Conservation (phyloP, 2,888 invertebrate species). For the Pimpla rufipes region DNA sequence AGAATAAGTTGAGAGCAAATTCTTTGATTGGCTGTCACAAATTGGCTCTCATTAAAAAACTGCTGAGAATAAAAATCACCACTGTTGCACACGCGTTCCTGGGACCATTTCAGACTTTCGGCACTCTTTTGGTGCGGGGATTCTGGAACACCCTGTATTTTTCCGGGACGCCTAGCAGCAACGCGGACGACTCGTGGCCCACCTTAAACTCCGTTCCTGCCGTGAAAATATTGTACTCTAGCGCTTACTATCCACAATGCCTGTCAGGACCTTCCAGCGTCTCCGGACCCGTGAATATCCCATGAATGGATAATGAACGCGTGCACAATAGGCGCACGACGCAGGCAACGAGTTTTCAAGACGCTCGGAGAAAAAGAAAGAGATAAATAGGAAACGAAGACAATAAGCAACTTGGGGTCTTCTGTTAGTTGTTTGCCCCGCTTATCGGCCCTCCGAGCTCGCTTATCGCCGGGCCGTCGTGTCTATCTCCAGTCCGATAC, state of each 20-base stretch:
- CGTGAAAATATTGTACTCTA: conserved; percentile 48
- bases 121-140: too few species aligned
- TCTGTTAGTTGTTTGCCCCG: not conserved
- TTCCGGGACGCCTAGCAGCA: too few species aligned
- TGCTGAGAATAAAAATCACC: too few species aligned
- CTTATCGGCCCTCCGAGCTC: not conserved
- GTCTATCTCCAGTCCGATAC: conserved; percentile 2
- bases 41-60: too few species aligned
- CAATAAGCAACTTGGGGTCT: not conserved
- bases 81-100: too few species aligned
- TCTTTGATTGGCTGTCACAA: too few species aligned
- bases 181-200: not conserved
- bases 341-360: conserved; percentile 33
- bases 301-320: conserved; percentile 51
- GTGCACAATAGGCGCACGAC: conserved; percentile 23
- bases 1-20: too few species aligned
- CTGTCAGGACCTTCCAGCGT: conserved; percentile 23
- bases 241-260: conserved; percentile 44
- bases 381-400: not conserved
- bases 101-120: too few species aligned
- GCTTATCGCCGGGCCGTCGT: not conserved
- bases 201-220: conserved; percentile 28
- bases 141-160: too few species aligned
- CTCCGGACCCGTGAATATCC: conserved; percentile 33
- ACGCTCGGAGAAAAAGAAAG: not conserved